Base-by-base conservation (phyloP, 2,888 invertebrate genomes). In the Meghimatium bilineatum region DNA sequence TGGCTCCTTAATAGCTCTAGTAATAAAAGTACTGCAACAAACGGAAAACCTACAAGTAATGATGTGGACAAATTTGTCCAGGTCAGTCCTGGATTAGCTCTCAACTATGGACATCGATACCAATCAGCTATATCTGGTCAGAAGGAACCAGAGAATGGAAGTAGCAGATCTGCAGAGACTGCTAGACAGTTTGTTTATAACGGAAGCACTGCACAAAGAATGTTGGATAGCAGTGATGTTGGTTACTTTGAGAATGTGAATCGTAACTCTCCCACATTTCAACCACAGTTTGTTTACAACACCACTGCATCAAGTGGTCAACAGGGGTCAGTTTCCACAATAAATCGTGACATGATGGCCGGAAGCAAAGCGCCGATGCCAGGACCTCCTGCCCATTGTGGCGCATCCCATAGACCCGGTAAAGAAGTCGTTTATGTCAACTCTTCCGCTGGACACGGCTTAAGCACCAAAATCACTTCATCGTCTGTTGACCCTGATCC, bases 401-500 rank as follows among this genome's bases (percentile, higher is more conserved):
- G 38, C 56, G 0, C 26, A 10, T 38, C 77, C 10, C 52, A 75
- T 17, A 36, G 63, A 49, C 23, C 77, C n/a, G 38, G 26, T 26
- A 63, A 77, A n/a, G 63, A 32, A 12, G 71, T 32, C 56, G 17
- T 71, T 60, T 80, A 74, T 63, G 44, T 56, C 3, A 80, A 80
- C 36, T 17, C 71, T 36, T 49, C 60, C 5, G 36, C 29, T n/a
- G 52, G 49, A 52, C 74, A 74, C 8, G 52, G 74, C 1, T 1
- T 74, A 23, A 0, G 1, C n/a, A 29, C 17, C 34, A 56, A 10
- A 2, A 2, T 12, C 20, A 56, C 56, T 56, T 26, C 49, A 32
- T 71, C 79, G 12, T 49, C 80, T 36, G 80, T 56, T 34, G 80
- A 71, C 56, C 75, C 34, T 23, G 49, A 74, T 32, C 34, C 49